phyloP scores from a whole-genome alignment of 2,888 invertebrate genomes.

The Ypsolopha scabrella region DNA sequence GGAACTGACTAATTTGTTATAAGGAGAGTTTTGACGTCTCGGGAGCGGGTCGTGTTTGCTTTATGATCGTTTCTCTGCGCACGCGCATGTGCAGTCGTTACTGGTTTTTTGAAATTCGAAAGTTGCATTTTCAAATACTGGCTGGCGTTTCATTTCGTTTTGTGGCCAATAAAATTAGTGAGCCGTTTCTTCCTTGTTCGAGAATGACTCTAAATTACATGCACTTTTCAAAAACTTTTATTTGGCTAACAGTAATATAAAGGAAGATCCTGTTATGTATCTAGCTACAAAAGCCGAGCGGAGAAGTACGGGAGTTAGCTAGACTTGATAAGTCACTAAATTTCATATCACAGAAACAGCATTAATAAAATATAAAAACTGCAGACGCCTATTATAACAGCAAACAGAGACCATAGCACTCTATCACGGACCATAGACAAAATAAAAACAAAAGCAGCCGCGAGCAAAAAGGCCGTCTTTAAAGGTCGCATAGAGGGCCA shows the following conservation, averaged over 20 bases:
- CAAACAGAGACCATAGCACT: background rate
- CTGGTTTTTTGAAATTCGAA: background rate
- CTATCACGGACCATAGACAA: background rate
- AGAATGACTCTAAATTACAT: no score
- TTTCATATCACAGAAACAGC: no score
- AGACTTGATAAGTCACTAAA: no score
- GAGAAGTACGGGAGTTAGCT: no score
- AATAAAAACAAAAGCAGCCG: slow-evolving; percentile 5
- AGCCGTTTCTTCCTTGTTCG: no score
- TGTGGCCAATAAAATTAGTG: no score
- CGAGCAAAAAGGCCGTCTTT: slow-evolving; percentile 16
- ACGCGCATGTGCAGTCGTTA: slow-evolving; percentile 1
- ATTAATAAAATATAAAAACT: no score
- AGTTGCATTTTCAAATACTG: background rate
- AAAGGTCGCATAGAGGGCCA: slow-evolving; percentile 18
- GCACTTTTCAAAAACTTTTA: no score
- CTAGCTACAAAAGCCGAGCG: no score
- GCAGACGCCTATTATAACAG: background rate
- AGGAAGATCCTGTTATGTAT: no score
- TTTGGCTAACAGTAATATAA: no score
- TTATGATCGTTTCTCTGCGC: slow-evolving; percentile 20
- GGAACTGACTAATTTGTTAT: slow-evolving; percentile 64
- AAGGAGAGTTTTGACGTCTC: slow-evolving; percentile 39
- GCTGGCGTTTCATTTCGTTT: background rate
- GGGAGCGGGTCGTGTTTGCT: slow-evolving; percentile 22